A percentile compares a stretch with the other conserved stretches of the same genome.
These are phyloP conservation scores for Apostichopus leukothele DNA, from an alignment of 53 echinoderm and acorn worm genomes.

Conservation along the genomic window DNA sequence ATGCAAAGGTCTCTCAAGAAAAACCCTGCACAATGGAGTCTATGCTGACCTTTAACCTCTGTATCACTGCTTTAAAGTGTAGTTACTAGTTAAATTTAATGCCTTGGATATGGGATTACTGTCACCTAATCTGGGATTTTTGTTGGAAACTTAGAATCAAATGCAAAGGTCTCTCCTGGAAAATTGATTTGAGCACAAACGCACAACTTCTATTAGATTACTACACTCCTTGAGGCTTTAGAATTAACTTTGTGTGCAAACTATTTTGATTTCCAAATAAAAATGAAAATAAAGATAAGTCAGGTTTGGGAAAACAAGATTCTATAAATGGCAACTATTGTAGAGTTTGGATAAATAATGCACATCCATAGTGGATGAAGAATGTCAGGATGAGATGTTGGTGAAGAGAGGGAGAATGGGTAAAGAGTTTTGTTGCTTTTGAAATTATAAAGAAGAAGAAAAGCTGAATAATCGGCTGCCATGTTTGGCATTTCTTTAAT, in stretches of 20 bases:
- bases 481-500: too few relatives aligned
- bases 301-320: neutral
- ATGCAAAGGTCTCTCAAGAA: too few relatives aligned
- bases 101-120: neutral
- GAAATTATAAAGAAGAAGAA: too few relatives aligned
- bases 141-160: neutral
- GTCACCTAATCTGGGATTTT: neutral
- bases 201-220: neutral
- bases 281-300: too few relatives aligned
- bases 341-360: neutral
- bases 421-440: too few relatives aligned
- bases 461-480: too few relatives aligned
- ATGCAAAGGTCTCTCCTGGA: neutral
- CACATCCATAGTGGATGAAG: too few relatives aligned
- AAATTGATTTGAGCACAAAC: neutral
- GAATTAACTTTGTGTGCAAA: neutral
- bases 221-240: neutral
- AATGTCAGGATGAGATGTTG: too few relatives aligned
- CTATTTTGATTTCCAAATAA: neutral
- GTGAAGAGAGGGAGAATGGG: too few relatives aligned
- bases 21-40: too few relatives aligned
- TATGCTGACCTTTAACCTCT: too few relatives aligned
- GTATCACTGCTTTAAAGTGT: neutral
- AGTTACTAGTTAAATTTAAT: too few relatives aligned
- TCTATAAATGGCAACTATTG: neutral